Conservation (phyloP, 2,888 invertebrate genomes). For the Vanessa cardui region DNA sequence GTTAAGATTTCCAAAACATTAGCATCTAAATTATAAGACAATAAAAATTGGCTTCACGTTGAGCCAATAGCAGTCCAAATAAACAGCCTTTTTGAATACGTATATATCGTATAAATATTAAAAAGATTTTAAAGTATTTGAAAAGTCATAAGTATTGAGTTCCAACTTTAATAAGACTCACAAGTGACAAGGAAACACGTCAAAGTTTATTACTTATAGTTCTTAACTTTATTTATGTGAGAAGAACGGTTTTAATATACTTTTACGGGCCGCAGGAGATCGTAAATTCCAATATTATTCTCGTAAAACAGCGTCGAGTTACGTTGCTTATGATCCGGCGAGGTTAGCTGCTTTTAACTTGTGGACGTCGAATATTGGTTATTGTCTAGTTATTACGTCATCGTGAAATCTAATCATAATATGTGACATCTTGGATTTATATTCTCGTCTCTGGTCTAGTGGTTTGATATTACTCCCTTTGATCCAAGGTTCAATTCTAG, state of each 20-base stretch:
- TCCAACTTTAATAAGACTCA: conserved; percentile 16
- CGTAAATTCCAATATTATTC: conserved; percentile 27
- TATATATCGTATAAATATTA: no score
- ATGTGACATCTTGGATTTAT: no score
- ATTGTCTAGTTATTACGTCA: background rate
- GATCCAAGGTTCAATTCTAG: no score
- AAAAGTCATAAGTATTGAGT: background rate
- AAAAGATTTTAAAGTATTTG: background rate
- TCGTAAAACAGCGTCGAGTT: conserved; percentile 18
- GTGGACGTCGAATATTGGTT: background rate
- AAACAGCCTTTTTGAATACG: no score
- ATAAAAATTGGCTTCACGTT: no score
- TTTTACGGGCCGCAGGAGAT: conserved; percentile 29
- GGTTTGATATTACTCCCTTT: no score
- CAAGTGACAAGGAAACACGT: conserved; percentile 19
- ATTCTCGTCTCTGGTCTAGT: no score
- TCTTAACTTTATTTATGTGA: conserved; percentile 25
- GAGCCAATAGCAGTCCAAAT: no score
- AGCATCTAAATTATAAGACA: no score
- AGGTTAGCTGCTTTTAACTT: background rate
- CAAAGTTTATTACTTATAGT: conserved; percentile 28
- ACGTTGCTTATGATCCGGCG: background rate
- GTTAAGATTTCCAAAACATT: no score
- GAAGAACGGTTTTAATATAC: conserved; percentile 34
- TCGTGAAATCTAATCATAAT: no score